Base-by-base conservation (phyloP, 2,113 vertebrate genomes). In the Indri indri region DNA sequence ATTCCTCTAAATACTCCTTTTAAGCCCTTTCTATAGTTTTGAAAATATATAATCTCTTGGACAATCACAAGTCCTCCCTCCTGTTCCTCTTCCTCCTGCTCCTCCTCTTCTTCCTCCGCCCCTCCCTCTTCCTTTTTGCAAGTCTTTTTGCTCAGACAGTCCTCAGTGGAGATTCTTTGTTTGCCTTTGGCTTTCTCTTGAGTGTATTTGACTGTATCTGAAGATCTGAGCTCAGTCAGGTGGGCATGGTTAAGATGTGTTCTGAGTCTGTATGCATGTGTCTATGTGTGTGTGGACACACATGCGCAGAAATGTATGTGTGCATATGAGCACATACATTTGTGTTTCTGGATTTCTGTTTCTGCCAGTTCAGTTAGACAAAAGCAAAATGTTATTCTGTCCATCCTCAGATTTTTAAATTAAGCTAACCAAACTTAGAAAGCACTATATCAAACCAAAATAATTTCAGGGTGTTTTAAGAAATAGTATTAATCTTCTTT, bases 401-500 rank as follows among this genome's bases (percentile, higher is more conserved):
- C 10, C 2, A 73, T 68, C 9, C 32, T 96, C 54, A 87, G 81
- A 54, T 90, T 94, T 90, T n/a, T 18, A 95, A 90, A 80, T 90
- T 45, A 45, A 94, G 57, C 22, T 90, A 82, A 77, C 14, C 45
- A 12, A 94, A 93, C 6, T 90, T 87, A 86, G 42, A 91, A 92
- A 74, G 5, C 30, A 87, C 40, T 82, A 12, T 87, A 92, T 84
- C 59, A 88, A 93, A 18, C 20, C 82, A 74, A 74, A 95, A 45
- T 85, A 94, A 85, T 88, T 54, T 30, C 23, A 68, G 40, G 37
- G 1, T 20, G 63, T 92, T 97, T 92, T 65, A 96, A 68, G 23
- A 23, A 82, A 32, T 18, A 6, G 1, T 47, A 68, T 91, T 47
- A 70, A 92, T 97, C 18, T 85, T 94, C 25, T 88, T 92, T 92